Conservation (phyloP, 2,797 vertebrate genomes). For the Masticophis lateralis region DNA sequence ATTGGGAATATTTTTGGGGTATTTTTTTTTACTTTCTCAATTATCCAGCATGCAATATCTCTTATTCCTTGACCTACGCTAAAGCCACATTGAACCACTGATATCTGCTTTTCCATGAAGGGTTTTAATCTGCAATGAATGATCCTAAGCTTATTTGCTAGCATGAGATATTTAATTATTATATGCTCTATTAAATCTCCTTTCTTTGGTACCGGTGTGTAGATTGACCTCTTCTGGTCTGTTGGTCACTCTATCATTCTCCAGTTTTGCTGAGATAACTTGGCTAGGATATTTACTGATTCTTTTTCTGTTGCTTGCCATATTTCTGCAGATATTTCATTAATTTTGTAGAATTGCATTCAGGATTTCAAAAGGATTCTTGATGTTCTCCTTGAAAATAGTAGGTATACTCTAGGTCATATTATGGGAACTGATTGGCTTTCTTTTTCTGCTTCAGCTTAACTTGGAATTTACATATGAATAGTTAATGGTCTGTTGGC, state of each 20-base stretch:
- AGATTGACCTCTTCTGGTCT: background rate
- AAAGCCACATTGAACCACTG: background rate
- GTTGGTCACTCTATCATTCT: background rate
- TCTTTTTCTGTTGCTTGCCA: background rate
- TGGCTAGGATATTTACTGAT: background rate
- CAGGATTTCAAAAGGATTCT: background rate
- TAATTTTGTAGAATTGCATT: background rate
- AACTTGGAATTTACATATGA: background rate
- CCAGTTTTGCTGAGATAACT: background rate
- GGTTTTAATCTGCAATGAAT: background rate
- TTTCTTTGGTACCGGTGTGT: background rate
- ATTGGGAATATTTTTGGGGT: background rate
- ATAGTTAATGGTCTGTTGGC: background rate
- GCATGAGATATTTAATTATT: background rate
- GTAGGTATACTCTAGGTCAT: background rate
- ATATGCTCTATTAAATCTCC: background rate
- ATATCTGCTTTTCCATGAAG: background rate
- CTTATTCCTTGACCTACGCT: background rate
- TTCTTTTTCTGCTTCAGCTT: background rate
- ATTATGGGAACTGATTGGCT: background rate
- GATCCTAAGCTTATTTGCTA: background rate
- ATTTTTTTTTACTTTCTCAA: background rate
- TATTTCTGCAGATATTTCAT: background rate
- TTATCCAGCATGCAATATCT: background rate
- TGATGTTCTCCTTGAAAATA: background rate